Base-by-base conservation (phyloP, 2,113 vertebrate species). In the Mugil cephalus region DNA sequence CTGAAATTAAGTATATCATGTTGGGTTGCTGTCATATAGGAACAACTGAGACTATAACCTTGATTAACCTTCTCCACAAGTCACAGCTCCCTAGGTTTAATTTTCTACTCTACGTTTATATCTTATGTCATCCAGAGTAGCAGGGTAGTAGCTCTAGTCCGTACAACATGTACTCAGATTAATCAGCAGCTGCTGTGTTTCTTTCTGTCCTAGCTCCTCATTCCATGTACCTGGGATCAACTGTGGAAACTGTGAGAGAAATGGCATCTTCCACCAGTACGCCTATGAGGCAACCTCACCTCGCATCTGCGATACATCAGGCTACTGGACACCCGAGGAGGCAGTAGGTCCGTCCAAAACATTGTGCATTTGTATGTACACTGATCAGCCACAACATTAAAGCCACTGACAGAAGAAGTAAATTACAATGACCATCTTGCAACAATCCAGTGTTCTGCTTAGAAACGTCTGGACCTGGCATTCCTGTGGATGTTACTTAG, bases 241-340 rank as follows among this genome's bases (percentile, higher is more conserved):
- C 62, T 99, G 98, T 17, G 91, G 94, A 0, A 50, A 93, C 78
- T 99, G 98, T 80, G 91, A 95, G 1, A 95, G 92, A 74, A 95
- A 98, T 0, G 95, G 97, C 8, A 91, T 93, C 0, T 95, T 97
- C 72, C 94, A 83, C 60, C 98, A 99, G 80, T 97, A 96, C 0
- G 98, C 95, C 30, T 69, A 95, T 0, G 87, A 95, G 38, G 98
- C 98, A 14, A 92, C 95, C 0, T 99, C 98, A 0, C 93, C 95
- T 43, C 95, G 96, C 0, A 90, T 96, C 72, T 99, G 98, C 0
- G 97, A 98, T 55, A 96, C 96, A 17, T 97, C 96, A 0, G 97
- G 96, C 38, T 99, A 99, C 91, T 99, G 98, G 98, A 97, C 96
- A 4, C 98, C 98, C 0, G 97, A 99, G 56, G 98, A 99, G 80